Evolutionary conservation across 35 echinoderm and acorn worm species (phyloP).

Genomic region (Holothuria glaberrima): DNA sequence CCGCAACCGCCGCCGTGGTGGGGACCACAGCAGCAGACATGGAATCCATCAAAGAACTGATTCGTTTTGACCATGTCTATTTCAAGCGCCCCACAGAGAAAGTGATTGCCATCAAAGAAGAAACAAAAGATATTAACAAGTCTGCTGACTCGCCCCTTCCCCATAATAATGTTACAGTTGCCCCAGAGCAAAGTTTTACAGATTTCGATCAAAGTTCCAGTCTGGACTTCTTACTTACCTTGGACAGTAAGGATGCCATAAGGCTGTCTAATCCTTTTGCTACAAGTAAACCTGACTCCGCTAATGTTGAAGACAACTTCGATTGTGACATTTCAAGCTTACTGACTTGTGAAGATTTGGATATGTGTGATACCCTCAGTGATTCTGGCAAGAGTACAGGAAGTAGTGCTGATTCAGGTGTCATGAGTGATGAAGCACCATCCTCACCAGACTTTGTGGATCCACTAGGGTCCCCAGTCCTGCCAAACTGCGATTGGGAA

Average conservation of each 20-base stretch:
- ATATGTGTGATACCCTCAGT: constrained; percentile 73
- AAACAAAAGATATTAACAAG: constrained; percentile 39
- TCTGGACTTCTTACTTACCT: constrained; percentile 1
- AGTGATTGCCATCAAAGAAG: constrained; percentile 24
- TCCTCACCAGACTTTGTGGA: constrained; percentile 61
- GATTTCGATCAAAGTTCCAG: constrained; percentile 55
- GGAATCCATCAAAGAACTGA: constrained; percentile 99
- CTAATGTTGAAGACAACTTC: constrained; percentile 44
- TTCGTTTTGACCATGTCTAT: constrained; percentile 93
- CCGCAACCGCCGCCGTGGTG: constrained; percentile 74
- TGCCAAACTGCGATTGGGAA: constrained; percentile 85
- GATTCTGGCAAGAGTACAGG: constrained; percentile 68
- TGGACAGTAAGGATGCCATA: constrained; percentile 14
- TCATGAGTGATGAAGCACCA: constrained; percentile 33
- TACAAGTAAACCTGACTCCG: background rate
- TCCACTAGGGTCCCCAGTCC: constrained; percentile 57
- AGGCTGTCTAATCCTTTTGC: constrained; percentile 34
- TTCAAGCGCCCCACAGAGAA: constrained; percentile 72
- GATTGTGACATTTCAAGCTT: constrained; percentile 78
- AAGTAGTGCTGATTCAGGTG: constrained; percentile 70
- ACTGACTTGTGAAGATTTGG: constrained; percentile 39
- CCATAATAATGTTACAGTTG: background rate
- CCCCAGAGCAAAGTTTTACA: constrained; percentile 27
- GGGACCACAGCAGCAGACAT: constrained; percentile 98
- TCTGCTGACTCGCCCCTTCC: constrained; percentile 22